phyloP scores from a whole-genome alignment of 1,140 invertebrate species.

The Scaptomyza pallida region DNA sequence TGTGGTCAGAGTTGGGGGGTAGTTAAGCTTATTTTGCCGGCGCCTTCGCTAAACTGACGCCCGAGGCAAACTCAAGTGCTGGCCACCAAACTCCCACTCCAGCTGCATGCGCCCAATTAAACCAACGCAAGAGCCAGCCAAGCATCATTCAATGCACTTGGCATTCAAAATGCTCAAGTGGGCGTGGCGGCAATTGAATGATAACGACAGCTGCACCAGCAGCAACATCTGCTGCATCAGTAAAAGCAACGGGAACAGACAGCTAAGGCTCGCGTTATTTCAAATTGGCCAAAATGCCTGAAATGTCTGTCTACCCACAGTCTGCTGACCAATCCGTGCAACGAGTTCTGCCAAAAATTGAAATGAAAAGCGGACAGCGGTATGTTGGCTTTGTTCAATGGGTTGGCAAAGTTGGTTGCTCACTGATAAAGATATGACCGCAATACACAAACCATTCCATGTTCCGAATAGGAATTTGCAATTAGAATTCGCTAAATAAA shows the following conservation, averaged over 20 bases:
- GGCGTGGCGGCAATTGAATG: slow-evolving; percentile 70
- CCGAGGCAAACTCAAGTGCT: slow-evolving; percentile 38
- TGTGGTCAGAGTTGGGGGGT: slow-evolving; percentile 43
- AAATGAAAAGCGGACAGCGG: slow-evolving; percentile 72
- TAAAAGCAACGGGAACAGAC: slow-evolving; percentile 16
- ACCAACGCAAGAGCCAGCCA: slow-evolving; percentile 28
- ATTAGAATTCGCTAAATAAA: not conserved
- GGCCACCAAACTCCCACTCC: slow-evolving; percentile 20
- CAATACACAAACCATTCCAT: slow-evolving; percentile 9
- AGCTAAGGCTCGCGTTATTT: slow-evolving; percentile 55
- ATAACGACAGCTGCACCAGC: slow-evolving; percentile 58
- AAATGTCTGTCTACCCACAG: slow-evolving; percentile 43
- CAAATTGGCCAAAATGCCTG: slow-evolving; percentile 74
- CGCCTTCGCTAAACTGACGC: slow-evolving; percentile 26
- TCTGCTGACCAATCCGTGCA: slow-evolving; percentile 36
- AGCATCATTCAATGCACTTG: slow-evolving; percentile 42
- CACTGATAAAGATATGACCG: slow-evolving; percentile 61
- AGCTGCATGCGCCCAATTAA: slow-evolving; percentile 64
- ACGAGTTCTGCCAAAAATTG: slow-evolving; percentile 52
- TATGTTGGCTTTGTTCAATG: slow-evolving; percentile 64
- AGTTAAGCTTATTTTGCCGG: slow-evolving; percentile 24
- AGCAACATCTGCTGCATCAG: slow-evolving; percentile 4
- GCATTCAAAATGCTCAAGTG: slow-evolving; percentile 62
- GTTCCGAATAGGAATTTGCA: slow-evolving; percentile 34
- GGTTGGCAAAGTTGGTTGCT: slow-evolving; percentile 24